Base-by-base conservation (phyloP, 35 echinoderm and acorn worm species). In the Stichopus chloronotus region DNA sequence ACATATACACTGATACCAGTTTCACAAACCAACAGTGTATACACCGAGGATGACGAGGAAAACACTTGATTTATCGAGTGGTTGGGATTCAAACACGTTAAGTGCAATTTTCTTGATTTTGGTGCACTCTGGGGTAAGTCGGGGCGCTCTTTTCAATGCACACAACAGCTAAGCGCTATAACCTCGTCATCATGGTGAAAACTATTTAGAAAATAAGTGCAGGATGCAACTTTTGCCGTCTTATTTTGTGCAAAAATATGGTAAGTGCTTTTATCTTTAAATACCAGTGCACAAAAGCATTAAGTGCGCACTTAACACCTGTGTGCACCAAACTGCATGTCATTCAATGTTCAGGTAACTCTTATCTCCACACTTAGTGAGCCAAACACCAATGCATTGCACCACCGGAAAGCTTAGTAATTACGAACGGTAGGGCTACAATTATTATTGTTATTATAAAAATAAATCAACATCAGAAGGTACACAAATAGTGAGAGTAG, bases 1-100 rank as follows among this genome's bases (percentile, higher is more conserved):
- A 25, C n/a, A 78, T 78, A 25, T 78, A 25, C 52, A 78, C 76
- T 78, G 76, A 43, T 78, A 78, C 76, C 76, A 78, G 76, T 78
- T 78, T 78, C 76, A 78, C 76, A 78, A 78, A 78, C 20, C 52
- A 21, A 25, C 17, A 21, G 17, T 43, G 3, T 43, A 78, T 17
- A 91, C 56, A 7, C 61, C 61, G 60, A 19, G 63, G n/a, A n/a
- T n/a, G n/a, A n/a, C n/a, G n/a, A n/a, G n/a, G n/a, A n/a, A n/a
- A n/a, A n/a, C n/a, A n/a, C n/a, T n/a, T n/a, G n/a, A n/a, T n/a
- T n/a, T n/a, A n/a, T 19, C 10, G 83, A 86, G 84, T 68, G 63
- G 8, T 68, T 68, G 63, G 63, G 63, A 68, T 68, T 68, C 63
- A 68, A 68, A 68, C 63, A 68, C 8, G 8, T 68, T 68, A 9